Evolutionary conservation across 2,797 vertebrate species (phyloP).

Genomic region (Lepidocolaptes lacrymiger): DNA sequence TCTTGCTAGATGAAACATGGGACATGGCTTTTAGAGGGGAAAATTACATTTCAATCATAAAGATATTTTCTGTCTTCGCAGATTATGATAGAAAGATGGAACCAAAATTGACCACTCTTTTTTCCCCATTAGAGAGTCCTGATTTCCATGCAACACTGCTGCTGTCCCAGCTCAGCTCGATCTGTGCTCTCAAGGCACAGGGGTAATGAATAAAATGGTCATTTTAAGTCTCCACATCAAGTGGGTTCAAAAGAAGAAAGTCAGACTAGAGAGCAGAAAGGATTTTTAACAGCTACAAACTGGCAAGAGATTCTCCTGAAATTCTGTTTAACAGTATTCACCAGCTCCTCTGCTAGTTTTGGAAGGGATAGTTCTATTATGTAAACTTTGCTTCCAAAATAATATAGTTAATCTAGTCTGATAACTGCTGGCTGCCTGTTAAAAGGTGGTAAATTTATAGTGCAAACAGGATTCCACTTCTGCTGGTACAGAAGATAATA

Average conservation of each 20-base stretch:
- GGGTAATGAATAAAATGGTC: not conserved
- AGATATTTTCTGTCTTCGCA: not conserved
- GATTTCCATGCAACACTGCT: not conserved
- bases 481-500: not conserved
- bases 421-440: not conserved
- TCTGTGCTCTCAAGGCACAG: not conserved
- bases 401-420: not conserved
- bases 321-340: not conserved
- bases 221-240: not conserved
- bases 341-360: not conserved
- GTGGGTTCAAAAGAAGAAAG: slow-evolving; percentile 17
- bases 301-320: not conserved
- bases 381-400: not conserved
- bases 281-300: not conserved
- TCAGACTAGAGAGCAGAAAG: slow-evolving; percentile 8
- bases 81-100: not conserved
- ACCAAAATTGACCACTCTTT: not conserved
- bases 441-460: not conserved
- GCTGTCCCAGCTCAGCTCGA: not conserved
- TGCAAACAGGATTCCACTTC: not conserved
- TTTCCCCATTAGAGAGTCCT: not conserved
- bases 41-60: not conserved
- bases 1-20: not conserved
- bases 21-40: not conserved
- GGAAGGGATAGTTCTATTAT: not conserved